Evolutionary conservation across 2,113 vertebrate species (phyloP), one percentile per base, ranked within the genome.

Genomic region (Mobula birostris): DNA sequence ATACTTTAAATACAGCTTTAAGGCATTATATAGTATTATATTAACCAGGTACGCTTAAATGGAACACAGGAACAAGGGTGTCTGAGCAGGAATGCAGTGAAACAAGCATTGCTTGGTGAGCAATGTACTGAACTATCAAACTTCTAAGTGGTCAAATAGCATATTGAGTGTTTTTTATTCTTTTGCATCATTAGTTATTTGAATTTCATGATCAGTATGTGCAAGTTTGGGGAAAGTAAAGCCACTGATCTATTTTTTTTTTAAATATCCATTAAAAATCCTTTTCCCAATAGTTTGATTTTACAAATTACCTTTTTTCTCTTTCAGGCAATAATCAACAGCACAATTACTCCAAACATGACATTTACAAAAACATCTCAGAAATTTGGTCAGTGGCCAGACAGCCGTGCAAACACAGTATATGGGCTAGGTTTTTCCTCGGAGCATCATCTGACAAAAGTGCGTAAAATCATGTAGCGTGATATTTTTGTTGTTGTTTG

Each of bases 321-420:
- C 29, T 97, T 95, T n/a, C 96, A 99, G 99, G 99, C 98, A 98
- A 99, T 99, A 98, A 99, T 99, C 97, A 99, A 99, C 96, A 99
- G 99, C 97, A 99, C 99, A 95, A 99, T 99, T 97, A 99, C 98
- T 95, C 98, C 99, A 96, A 99, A 99, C 97, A 99, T 99, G 99
- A 98, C 98, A 95, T 99, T 99, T 97, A 99, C 99, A 95, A 99
- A 99, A 97, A 99, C 99, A 96, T 99, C 99, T 87, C 99, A 99
- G 97, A 99, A 99, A 97, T 99, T 99, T 96, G 99, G 99, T 94
- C 99, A 99, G 80, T 99, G 99, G 98, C 98, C 98, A 48, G 98
- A 99, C 96, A 99, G 99, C 96, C 97, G 99, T 94, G 99, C 99
- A 0, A 99, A 99, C 96, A 99, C 99, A 7, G 99, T 99, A 94